Base-by-base conservation (phyloP, 2,113 vertebrate species). In the Agapornis roseicollis region DNA sequence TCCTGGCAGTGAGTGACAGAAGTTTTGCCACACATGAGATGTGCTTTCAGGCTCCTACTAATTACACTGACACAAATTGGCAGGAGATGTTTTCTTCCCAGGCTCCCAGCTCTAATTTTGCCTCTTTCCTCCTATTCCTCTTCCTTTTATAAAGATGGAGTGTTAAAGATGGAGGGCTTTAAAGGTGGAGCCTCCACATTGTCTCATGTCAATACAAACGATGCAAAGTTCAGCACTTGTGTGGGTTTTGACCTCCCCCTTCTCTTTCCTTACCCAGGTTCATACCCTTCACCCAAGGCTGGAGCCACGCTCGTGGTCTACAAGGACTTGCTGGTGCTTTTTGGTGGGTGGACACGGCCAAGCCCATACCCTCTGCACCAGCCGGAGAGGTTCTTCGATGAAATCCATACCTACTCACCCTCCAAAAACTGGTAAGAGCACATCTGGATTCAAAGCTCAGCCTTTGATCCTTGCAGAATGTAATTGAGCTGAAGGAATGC, bases 331-430 rank as follows among this genome's bases (percentile, higher is more conserved):
- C 98, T 99, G 52, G 99, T 99, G 93, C 98, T 99, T 50, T 99
- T 99, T 28, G 99, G 99, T 6, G 99, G 99, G 9, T 99, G 99
- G 99, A 99, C 99, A 0, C 98, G 99, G 17, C 99, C 99, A 0
- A 99, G 99, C 93, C 99, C 99, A 7, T 99, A 99, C 93, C 99
- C 99, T 20, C 98, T 99, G 42, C 99, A 99, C 97, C 99, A 99
- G 85, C 99, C 99, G 1, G 99, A 99, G 94, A 97, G 99, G 69
- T 99, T 99, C 98, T 99, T 99, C 58, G 99, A 99, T 89, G 99
- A 99, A 96, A 99, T 99, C 95, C 99, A 99, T 91, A 99, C 99
- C 0, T 99, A 99, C 85, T 99, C 99, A 1, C 99, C 99, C 63
- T 99, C 99, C 84, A 99, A 99, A 94, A 99, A 99, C 96, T 99